Evolutionary conservation across 2,888 invertebrate species (phyloP).

Genomic region (Cheilosia impressa): DNA sequence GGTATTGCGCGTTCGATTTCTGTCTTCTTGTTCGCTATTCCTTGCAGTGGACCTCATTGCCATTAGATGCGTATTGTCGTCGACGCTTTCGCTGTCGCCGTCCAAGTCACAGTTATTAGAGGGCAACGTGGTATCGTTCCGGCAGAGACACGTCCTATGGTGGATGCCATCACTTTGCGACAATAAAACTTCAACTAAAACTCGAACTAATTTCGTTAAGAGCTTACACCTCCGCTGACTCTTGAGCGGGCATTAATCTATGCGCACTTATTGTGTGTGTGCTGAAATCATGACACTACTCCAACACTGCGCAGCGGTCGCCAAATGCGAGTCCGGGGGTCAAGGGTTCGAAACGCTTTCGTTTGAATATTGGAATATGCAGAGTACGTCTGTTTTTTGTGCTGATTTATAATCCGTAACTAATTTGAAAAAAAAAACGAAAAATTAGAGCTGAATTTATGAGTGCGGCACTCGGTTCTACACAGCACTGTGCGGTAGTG

Average conservation of each 20-base stretch:
- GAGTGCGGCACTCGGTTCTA: conserved; percentile 76
- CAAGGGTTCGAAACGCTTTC: conserved; percentile 49
- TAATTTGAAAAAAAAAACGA: conserved; percentile 82
- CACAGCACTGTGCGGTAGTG: too few species aligned
- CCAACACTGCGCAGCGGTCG: conserved; percentile 7
- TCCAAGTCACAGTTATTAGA: too few species aligned
- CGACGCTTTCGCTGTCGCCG: too few species aligned
- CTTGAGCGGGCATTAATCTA: conserved; percentile 45
- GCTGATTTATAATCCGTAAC: conserved; percentile 83
- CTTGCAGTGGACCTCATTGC: conserved; percentile 34
- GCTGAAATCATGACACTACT: conserved; percentile 53
- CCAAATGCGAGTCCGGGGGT: conserved; percentile 22
- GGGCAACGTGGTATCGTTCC: conserved; percentile 47
- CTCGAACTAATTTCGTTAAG: conserved; percentile 83
- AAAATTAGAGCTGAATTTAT: conserved; percentile 82
- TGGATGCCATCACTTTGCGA: conserved; percentile 24
- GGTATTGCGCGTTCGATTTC: conserved; percentile 20
- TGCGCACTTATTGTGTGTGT: conserved; percentile 49
- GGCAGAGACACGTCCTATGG: conserved; percentile 20
- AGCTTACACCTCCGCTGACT: conserved; percentile 78
- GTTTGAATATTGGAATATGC: conserved; percentile 62
- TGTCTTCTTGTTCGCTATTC: conserved; percentile 10
- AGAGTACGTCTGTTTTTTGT: conserved; percentile 75
- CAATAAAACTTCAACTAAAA: conserved; percentile 82
- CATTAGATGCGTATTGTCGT: conserved; percentile 23